Base-by-base conservation (phyloP, 2,888 invertebrate genomes). In the Tenthredo distinguenda region DNA sequence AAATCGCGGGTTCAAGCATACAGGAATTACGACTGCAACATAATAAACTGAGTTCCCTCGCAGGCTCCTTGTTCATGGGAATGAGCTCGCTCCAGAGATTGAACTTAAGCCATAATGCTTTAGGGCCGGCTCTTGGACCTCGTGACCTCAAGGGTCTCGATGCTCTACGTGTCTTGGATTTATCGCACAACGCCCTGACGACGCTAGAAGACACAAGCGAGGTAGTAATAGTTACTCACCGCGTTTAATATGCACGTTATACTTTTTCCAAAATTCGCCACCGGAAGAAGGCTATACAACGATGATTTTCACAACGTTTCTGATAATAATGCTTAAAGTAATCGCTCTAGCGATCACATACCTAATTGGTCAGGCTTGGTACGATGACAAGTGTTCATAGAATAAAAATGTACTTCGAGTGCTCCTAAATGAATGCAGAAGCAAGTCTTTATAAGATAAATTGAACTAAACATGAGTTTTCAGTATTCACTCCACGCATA, bases 141-240 rank as follows among this genome's bases (percentile, higher is more conserved):
- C 97, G 97, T 84, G 97, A 97, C 91, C 95, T 98, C 77, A 96
- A 96, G 85, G 97, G 97, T 37, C 94, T 98, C 89, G 97, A 97
- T 89, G 96, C 96, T 87, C 94, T 98, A 65, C 95, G 95, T 90
- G 94, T 96, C 84, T 94, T 98, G 65, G 98, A 98, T 91, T 94
- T 98, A 72, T 97, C 98, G 0, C 95, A 96, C 91, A 98, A 98
- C 92, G 95, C 96, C 87, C 94, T 98, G 58, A 95, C 96, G 71
- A 96, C 97, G 2, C 94, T 98, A 85, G 97, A 97, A 92, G 97
- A 97, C 94, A 96, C 97, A 85, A 97, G 97, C 89, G 97, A 97
- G 96, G 98, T 98, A 94, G 92, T 90, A 50, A 40, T 89, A 37
- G 26, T 79, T 81, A 34, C 55, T 40, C 47, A 74, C 31, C 18